phyloP scores from a whole-genome alignment of 2,113 vertebrate genomes.

The Burhinus oedicnemus region DNA sequence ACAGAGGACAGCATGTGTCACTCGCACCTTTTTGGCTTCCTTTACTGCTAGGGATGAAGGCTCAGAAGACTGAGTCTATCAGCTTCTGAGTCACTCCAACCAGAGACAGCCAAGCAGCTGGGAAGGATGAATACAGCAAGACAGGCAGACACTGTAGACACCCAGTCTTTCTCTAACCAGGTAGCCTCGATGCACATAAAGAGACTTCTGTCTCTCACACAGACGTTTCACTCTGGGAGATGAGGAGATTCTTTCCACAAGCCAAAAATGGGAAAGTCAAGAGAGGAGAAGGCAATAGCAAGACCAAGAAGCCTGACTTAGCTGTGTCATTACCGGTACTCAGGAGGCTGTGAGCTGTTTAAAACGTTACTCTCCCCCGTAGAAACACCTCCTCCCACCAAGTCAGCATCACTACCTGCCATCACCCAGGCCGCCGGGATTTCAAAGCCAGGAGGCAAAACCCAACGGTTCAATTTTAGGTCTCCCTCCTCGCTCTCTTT shows the following conservation, averaged over 20 bases:
- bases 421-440: accelerated
- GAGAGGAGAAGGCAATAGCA: not conserved
- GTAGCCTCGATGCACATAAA: not conserved
- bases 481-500: not conserved
- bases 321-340: not conserved
- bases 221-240: not conserved
- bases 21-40: not conserved
- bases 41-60: not conserved
- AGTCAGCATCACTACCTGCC: not conserved
- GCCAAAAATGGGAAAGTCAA: not conserved
- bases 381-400: not conserved
- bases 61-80: not conserved
- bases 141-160: not conserved
- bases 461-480: not conserved
- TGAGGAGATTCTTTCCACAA: not conserved
- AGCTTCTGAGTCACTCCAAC: not conserved
- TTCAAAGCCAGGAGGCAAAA: not conserved
- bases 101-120: not conserved
- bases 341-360: not conserved
- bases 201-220: not conserved
- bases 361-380: accelerated
- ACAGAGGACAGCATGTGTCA: not conserved
- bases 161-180: not conserved
- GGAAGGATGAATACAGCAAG: not conserved
- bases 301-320: not conserved